Base-by-base conservation (phyloP, 2,888 invertebrate species). In the Rotaria sp. region DNA sequence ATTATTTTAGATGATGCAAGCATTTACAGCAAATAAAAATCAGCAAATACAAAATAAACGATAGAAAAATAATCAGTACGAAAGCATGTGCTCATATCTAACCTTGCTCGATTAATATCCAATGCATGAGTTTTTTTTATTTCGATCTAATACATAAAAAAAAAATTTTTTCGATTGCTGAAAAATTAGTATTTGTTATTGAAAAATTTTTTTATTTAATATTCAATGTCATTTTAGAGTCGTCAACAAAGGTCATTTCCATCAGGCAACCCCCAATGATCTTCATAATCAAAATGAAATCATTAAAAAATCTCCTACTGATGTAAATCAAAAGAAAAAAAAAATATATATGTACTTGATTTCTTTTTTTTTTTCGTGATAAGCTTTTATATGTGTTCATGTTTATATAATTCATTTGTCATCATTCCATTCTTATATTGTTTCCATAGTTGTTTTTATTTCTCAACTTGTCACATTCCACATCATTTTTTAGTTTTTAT, bases 1-100 rank as follows among this genome's bases (percentile, higher is more conserved):
- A 67, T 35, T 67, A 10, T 30, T 80, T 80, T 80, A 80, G 75
- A 80, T 80, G 75, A 80, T 80, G 75, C 75, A 41, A 45, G 75
- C 75, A 21, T 80, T 80, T 45, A 7, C 45, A 30, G 45, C 41
- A 35, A 80, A 15, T 80, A 67, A 35, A 67, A 67, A 67, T 67
- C 67, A 67, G 35, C 67, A 67, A 67, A 18, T 67, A 67, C 75
- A 80, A 30, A 80, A 80, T 41, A 80, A 80, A 80, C 75, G 75
- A 80, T 80, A 80, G 45, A 26, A 10, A 80, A 18, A 26, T 24
- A 10, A 30, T 67, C 67, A 67, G 67, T 67, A 67, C 13, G 67
- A 30, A 67, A 13, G 18, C 15, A 15, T 67, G 18, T 67, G 67
- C 67, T 67, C 35, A 35, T 67, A 15, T 15, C 30, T 67, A 67